A percentile compares a stretch with the other conserved stretches of the same genome.
phyloP scores from a whole-genome alignment of 2,888 invertebrate species.

The Panopea generosa region DNA sequence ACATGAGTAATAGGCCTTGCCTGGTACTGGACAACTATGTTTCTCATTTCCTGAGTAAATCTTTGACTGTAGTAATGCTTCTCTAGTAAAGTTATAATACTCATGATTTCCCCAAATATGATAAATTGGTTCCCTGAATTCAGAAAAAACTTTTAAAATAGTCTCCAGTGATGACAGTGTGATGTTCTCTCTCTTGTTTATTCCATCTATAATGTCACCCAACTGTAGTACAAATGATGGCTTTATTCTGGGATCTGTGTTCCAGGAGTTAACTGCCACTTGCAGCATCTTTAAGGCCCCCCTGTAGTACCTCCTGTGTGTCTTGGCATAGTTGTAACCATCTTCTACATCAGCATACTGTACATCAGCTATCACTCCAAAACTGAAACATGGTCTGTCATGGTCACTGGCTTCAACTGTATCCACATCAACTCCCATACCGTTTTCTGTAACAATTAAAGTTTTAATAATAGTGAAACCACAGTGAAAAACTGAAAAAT shows the following conservation, averaged over 20 bases:
- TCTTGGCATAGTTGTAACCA: slow-evolving; percentile 79
- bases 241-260: slow-evolving; percentile 52
- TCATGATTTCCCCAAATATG: slow-evolving; percentile 85
- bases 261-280: slow-evolving; percentile 81
- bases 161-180: slow-evolving; percentile 73
- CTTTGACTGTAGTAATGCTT: slow-evolving; percentile 69
- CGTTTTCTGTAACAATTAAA: no score
- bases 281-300: slow-evolving; percentile 79
- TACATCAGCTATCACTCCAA: slow-evolving; percentile 85
- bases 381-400: slow-evolving; percentile 56
- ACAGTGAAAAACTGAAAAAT: neutral
- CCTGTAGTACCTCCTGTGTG: slow-evolving; percentile 82
- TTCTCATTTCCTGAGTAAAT: slow-evolving; percentile 64
- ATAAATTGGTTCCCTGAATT: slow-evolving; percentile 65
- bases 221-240: slow-evolving; percentile 83
- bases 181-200: slow-evolving; percentile 71
- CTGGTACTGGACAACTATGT: slow-evolving; percentile 27
- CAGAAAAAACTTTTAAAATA: slow-evolving; percentile 74
- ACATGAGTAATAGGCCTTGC: slow-evolving; percentile 79
- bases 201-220: slow-evolving; percentile 85
- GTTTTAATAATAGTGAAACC: neutral
- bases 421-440: no score
- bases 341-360: slow-evolving; percentile 85
- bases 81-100: slow-evolving; percentile 83
- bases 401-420: no score